phyloP scores from a whole-genome alignment of 2,888 invertebrate species.

The Caenorhabditis drosophilae region DNA sequence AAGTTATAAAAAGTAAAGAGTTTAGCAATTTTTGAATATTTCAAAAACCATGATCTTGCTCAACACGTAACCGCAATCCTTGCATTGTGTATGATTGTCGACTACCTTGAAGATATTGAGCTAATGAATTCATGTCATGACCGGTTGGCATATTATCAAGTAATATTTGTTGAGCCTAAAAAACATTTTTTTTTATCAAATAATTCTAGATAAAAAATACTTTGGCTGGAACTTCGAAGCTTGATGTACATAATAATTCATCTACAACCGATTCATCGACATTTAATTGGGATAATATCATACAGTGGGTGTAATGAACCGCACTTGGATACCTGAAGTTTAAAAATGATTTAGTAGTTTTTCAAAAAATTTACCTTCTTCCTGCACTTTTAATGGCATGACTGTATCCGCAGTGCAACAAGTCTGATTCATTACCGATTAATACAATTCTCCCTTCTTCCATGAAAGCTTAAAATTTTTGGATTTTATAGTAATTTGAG shows the following conservation, averaged over 20 bases:
- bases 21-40: conserved; percentile 3
- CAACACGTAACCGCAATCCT: conserved; percentile 56
- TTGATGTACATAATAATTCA: conserved; percentile 59
- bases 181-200: not conserved
- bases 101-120: conserved; percentile 51
- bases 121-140: conserved; percentile 58
- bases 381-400: conserved; percentile 60
- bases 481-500: not conserved
- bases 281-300: conserved; percentile 52
- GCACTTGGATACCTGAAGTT: conserved; percentile 60
- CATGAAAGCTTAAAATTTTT: conserved; percentile 21
- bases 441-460: conserved; percentile 64
- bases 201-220: conserved; percentile 30
- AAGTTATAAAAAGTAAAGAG: conserved; percentile 15
- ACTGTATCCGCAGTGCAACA: conserved; percentile 63
- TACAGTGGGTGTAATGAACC: conserved; percentile 63
- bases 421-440: conserved; percentile 64
- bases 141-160: conserved; percentile 63
- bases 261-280: conserved; percentile 55
- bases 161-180: conserved; percentile 36
- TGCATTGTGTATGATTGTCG: conserved; percentile 61
- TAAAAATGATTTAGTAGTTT: conserved; percentile 1
- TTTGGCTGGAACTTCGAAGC: conserved; percentile 51
- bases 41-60: conserved; percentile 59
- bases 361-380: conserved; percentile 49